Base-by-base conservation (phyloP, 2,113 vertebrate genomes). In the Salvelinus fontinalis region DNA sequence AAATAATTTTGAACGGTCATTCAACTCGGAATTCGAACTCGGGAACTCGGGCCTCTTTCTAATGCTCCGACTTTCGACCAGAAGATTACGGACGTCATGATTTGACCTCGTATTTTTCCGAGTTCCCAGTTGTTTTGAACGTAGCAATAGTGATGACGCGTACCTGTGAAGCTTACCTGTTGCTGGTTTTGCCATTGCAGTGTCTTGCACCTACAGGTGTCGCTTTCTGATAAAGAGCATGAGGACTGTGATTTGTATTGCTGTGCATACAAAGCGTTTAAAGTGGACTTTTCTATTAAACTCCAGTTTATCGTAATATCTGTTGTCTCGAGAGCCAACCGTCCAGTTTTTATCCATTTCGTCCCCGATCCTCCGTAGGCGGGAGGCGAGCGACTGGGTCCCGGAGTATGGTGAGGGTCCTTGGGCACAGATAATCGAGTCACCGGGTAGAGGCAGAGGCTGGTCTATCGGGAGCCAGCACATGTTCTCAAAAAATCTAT, bases 341-440 rank as follows among this genome's bases (percentile, higher is more conserved):
- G 74, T 69, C 74, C 88, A 87, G 76, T 86, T 83, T 29, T 89
- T 92, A 73, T 94, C 88, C 83, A 96, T 89, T 90, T 93, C 92
- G 84, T 95, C 95, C n/a, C 94, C 95, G 87, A 95, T 93, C 73
- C 87, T 90, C 76, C 93, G 91, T 83, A 96, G 86, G 26, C 94
- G 93, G 62, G 90, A 86, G 22, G 94, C 95, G 1, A 95, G 88
- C 59, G 90, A 78, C 84, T 90, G 93, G 48, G 90, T 88, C 78
- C 82, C 86, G 29, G 93, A 87, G 85, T 91, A 89, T n/a, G 90
- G 83, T 60, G 87, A 86, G 1, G 80, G 85, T 74, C 87, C 71
- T 74, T 81, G 90, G 73, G 75, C 82, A 27, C 90, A 86, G 83
- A 77, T 80, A 16, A 54, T 54, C 75, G 92, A 88, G 62, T 89